Evolutionary conservation across 2,113 vertebrate genomes (phyloP), one percentile per base, ranked within the genome.

Genomic region (Podilymbus podiceps): DNA sequence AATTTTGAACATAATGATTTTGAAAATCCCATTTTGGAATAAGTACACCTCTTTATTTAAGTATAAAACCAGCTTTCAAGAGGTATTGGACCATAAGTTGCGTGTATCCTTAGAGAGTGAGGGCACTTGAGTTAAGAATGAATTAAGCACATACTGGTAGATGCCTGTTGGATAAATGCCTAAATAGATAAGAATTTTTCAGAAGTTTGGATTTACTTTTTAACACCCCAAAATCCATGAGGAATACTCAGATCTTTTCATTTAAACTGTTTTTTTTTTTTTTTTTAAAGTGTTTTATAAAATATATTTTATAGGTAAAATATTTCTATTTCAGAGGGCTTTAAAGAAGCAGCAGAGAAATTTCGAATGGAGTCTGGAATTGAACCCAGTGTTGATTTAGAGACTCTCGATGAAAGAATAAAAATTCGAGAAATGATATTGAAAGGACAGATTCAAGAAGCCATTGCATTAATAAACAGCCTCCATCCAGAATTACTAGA

Each of bases 341-440:
- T 99, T 96, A 99, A 99, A 95, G 99, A 99, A 95, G 99, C 99
- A 58, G 99, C 99, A 2, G 99, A 99, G 96, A 99, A 99, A 86
- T 99, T 99, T 96, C 98, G 99, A 25, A 98, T 99, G 99, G 99
- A 99, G 97, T 99, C 99, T 46, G 99, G 99, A 74, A 99, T 99
- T 53, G 99, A 99, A 92, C 99, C 99, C 18, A 99, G 99, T 15
- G 99, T 99, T 85, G 99, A 99, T 87, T 97, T 99, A 93, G 99
- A 99, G 94, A 99, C 99, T 6, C 98, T 99, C 2, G 99, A 99
- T 94, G 99, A 99, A 97, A 98, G 99, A 89, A 99, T 99, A 98
- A 99, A 99, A 94, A 99, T 99, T 75, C 98, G 99, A 12, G 99
- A 99, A 97, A 99, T 99, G 99, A 99, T 99, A 62, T 92, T 99